Conservation (phyloP, 2,113 vertebrate genomes). For the Okapia johnstoni region DNA sequence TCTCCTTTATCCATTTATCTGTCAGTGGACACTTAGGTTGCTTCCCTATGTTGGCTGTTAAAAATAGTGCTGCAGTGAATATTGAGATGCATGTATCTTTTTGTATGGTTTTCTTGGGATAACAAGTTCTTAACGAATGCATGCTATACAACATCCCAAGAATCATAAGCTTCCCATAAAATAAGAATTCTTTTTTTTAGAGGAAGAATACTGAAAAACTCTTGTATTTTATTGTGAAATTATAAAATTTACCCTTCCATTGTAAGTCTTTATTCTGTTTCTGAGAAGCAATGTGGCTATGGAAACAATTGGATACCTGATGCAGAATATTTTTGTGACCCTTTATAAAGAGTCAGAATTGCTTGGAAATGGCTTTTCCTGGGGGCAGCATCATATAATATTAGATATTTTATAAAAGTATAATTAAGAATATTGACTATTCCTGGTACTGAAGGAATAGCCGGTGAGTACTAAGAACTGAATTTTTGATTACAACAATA, state of each 20-base stretch:
- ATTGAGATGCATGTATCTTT: not conserved
- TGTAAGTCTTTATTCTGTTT: not conserved
- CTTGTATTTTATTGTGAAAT: slow-evolving; percentile 10
- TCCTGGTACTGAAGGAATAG: not conserved
- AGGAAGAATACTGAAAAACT: not conserved
- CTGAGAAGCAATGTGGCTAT: not conserved
- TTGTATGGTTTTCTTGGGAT: not conserved
- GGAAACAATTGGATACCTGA: not conserved
- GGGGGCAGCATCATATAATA: not conserved
- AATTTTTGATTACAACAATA: not conserved
- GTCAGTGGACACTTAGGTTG: not conserved
- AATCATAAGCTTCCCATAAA: not conserved
- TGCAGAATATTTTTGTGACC: not conserved
- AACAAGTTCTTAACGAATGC: not conserved
- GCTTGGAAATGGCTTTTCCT: not conserved
- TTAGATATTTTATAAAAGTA: not conserved
- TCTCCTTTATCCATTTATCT: not conserved
- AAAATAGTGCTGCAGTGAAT: not conserved
- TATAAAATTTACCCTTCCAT: not conserved
- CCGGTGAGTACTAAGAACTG: not conserved
- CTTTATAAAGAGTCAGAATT: not conserved
- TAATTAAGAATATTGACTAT: not conserved
- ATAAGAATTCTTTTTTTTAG: not conserved
- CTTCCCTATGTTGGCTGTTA: not conserved
- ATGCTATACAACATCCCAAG: not conserved